phyloP scores from a whole-genome alignment of 2,888 invertebrate species.

The Nomada goodeniana region DNA sequence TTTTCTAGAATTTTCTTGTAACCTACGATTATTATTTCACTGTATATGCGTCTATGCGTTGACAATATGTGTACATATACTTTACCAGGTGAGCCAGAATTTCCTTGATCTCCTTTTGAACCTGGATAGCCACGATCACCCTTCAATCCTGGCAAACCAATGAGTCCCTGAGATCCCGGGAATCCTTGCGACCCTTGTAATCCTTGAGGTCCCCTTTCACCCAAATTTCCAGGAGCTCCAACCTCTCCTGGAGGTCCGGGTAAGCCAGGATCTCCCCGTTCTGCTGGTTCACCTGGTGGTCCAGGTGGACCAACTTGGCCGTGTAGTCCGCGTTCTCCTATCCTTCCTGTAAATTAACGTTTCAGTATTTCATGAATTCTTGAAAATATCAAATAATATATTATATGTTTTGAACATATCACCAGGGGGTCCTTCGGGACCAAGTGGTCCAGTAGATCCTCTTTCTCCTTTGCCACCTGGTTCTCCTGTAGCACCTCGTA shows the following conservation, averaged over 20 bases:
- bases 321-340: slow-evolving; percentile 91
- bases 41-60: slow-evolving; percentile 1
- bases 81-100: slow-evolving; percentile 86
- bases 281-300: slow-evolving; percentile 92
- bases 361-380: slow-evolving; percentile 1
- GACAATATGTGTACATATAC: not conserved
- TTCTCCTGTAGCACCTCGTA: slow-evolving; percentile 88
- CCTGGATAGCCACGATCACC: slow-evolving; percentile 90
- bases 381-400: not conserved
- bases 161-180: slow-evolving; percentile 89
- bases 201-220: slow-evolving; percentile 91
- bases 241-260: slow-evolving; percentile 90
- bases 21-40: not conserved
- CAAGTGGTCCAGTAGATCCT: slow-evolving; percentile 88
- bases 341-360: slow-evolving; percentile 85
- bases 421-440: slow-evolving; percentile 92
- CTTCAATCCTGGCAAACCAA: slow-evolving; percentile 90
- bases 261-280: slow-evolving; percentile 91
- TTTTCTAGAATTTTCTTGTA: not conserved
- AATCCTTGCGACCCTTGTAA: slow-evolving; percentile 89
- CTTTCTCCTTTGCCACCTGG: slow-evolving; percentile 92
- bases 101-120: slow-evolving; percentile 91
- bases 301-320: slow-evolving; percentile 91
- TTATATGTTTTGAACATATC: slow-evolving; percentile 2
- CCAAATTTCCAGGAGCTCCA: slow-evolving; percentile 90